phyloP scores from a whole-genome alignment of 2,113 vertebrate species.

The Siphamia tubifer region DNA sequence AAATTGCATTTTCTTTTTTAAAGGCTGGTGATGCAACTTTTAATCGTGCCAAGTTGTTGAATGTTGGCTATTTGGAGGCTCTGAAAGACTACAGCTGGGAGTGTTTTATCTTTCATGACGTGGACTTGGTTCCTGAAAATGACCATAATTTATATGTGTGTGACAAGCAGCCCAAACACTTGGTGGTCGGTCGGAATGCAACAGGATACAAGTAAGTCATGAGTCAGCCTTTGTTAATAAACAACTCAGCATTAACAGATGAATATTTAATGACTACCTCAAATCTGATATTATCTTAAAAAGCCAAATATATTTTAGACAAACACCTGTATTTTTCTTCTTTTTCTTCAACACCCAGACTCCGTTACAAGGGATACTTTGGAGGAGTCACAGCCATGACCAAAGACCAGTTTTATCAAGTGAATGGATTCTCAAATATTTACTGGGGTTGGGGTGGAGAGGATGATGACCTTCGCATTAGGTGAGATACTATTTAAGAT shows the following conservation, averaged over 20 bases:
- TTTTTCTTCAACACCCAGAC: slow-evolving; percentile 69
- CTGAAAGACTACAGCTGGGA: slow-evolving; percentile 91
- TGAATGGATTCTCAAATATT: slow-evolving; percentile 96
- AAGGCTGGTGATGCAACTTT: slow-evolving; percentile 90
- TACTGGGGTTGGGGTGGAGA: slow-evolving; percentile 99
- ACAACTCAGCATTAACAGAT: not conserved
- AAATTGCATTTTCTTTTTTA: not conserved
- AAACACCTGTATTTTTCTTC: not conserved
- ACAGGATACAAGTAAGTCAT: slow-evolving; percentile 91
- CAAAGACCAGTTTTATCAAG: slow-evolving; percentile 87
- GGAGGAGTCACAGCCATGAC: slow-evolving; percentile 95
- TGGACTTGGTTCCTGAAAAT: slow-evolving; percentile 95
- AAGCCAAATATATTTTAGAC: not conserved
- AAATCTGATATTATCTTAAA: not conserved
- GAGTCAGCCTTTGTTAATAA: not conserved
- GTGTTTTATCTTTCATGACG: slow-evolving; percentile 97
- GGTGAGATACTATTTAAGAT: slow-evolving; percentile 74
- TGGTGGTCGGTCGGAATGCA: slow-evolving; percentile 94
- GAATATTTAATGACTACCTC: not conserved
- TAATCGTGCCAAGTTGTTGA: slow-evolving; percentile 95
- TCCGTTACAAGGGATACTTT: slow-evolving; percentile 93
- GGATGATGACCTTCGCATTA: slow-evolving; percentile 95
- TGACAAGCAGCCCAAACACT: slow-evolving; percentile 90
- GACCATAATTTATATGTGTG: slow-evolving; percentile 92
- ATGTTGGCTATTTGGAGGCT: slow-evolving; percentile 93